Base-by-base conservation (phyloP, 2,797 vertebrate species). In the Coregonus sp. region DNA sequence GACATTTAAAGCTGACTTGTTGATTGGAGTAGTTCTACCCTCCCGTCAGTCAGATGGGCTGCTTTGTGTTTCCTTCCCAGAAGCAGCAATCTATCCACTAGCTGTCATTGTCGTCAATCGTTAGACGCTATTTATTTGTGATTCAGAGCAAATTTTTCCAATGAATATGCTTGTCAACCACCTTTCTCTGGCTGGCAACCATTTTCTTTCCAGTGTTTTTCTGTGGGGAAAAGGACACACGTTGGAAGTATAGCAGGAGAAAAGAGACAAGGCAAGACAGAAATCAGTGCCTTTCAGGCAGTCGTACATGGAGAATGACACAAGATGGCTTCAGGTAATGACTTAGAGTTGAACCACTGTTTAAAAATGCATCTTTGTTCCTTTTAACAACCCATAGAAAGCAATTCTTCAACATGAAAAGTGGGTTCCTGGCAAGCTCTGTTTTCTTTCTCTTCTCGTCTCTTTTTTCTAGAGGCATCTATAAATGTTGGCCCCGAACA, bases 251-350 rank as follows among this genome's bases (percentile, higher is more conserved):
- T 66, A 65, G 70, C 74, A 59, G 18, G 70, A 15, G 6, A 80
- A 82, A 69, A 70, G 83, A 76, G 70, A 67, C 7, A 75, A 84
- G 75, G 74, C 70, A 82, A 78, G 74, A 40, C 9, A 47, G 80
- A 92, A 91, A 93, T 85, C 88, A 80, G 91, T 91, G 85, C 84
- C 85, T 92, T 93, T 94, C 89, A 91, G 92, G 86, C 85, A 75
- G 14, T 81, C 84, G 86, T 89, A 86, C 85, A 90, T 77, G 78
- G 83, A 82, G 15, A 81, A 88, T 86, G 81, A 79, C 89, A 91
- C 82, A 86, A 89, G 92, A 90, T 91, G 89, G 88, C 79, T 91
- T 76, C 86, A 84, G 56, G 81, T 85, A 90, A 88, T 92, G 90
- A 92, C 91, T 93, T 93, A 89, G 91, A 91, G 90, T 91, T 84